Percentiles rank a stretch among this genome's conserved stretches.
Evolutionary conservation across 2,113 vertebrate species (phyloP).

Genomic region (Erythrocebus patas): DNA sequence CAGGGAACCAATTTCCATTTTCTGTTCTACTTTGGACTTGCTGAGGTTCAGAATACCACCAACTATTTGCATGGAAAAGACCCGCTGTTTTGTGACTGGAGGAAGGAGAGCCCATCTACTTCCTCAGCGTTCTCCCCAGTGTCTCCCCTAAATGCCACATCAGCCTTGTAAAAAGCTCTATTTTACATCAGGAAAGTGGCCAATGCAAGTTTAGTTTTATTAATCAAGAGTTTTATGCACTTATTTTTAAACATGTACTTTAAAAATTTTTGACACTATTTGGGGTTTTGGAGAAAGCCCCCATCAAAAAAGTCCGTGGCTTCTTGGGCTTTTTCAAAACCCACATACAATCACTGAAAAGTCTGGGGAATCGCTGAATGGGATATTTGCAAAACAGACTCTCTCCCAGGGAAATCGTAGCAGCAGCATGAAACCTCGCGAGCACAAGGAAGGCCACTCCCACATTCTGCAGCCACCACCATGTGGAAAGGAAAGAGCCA

Average conservation of each 20-base stretch:
- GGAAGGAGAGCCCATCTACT: not conserved
- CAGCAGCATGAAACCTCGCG: fast-evolving
- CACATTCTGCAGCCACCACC: not conserved
- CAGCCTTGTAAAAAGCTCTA: not conserved
- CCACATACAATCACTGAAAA: not conserved
- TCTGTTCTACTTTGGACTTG: not conserved
- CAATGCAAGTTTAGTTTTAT: not conserved
- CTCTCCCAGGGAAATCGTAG: not conserved
- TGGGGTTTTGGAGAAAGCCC: not conserved
- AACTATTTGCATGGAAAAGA: not conserved
- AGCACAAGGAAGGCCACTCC: fast-evolving
- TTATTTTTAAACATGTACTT: constrained; percentile 7
- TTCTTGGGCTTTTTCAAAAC: not conserved
- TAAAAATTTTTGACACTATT: not conserved
- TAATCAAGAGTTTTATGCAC: not conserved
- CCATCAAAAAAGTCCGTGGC: not conserved
- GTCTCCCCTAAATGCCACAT: not conserved
- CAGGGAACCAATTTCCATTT: not conserved
- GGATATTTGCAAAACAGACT: not conserved
- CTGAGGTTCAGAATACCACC: not conserved
- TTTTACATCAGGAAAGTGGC: not conserved
- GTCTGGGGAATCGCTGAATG: not conserved
- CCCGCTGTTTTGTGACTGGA: not conserved
- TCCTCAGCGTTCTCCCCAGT: not conserved
- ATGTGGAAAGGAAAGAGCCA: constrained; percentile 34